phyloP scores from a whole-genome alignment of 2,888 invertebrate species.

The Barypeithes pellucidus region DNA sequence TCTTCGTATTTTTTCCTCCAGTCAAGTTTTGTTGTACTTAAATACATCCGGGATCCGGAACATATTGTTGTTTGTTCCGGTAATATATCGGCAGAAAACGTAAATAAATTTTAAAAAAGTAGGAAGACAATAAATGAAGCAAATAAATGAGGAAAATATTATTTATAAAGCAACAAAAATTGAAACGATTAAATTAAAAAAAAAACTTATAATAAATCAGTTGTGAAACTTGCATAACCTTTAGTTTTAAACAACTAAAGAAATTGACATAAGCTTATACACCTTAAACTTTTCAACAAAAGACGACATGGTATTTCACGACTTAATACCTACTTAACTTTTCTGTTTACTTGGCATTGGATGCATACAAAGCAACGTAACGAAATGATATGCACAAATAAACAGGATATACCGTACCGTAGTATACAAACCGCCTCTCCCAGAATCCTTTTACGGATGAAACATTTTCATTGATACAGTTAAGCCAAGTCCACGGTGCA shows the following conservation, averaged over 20 bases:
- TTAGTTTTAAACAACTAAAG: not conserved
- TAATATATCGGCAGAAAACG: too few relatives aligned
- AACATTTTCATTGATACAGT: conserved; percentile 47
- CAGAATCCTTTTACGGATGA: conserved; percentile 34
- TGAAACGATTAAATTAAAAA: too few relatives aligned
- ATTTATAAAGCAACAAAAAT: too few relatives aligned
- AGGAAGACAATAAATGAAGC: too few relatives aligned
- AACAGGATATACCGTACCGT: conserved; percentile 27
- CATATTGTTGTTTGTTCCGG: too few relatives aligned
- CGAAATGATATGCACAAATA: conserved; percentile 34
- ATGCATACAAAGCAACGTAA: conserved; percentile 22
- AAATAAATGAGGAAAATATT: too few relatives aligned
- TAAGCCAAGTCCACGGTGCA: conserved; percentile 25
- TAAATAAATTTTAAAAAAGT: too few relatives aligned
- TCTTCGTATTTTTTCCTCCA: too few relatives aligned
- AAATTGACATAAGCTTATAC: not conserved
- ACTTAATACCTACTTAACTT: conserved; percentile 27
- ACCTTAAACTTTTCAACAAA: not conserved
- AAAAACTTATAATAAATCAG: too few relatives aligned
- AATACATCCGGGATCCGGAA: too few relatives aligned
- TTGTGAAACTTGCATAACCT: not conserved
- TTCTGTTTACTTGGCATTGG: conserved; percentile 38
- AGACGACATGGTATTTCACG: conserved; percentile 29
- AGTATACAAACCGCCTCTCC: conserved; percentile 31
- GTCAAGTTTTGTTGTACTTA: too few relatives aligned